phyloP scores from a whole-genome alignment of 2,113 vertebrate species.

The Cichladusa arquata region DNA sequence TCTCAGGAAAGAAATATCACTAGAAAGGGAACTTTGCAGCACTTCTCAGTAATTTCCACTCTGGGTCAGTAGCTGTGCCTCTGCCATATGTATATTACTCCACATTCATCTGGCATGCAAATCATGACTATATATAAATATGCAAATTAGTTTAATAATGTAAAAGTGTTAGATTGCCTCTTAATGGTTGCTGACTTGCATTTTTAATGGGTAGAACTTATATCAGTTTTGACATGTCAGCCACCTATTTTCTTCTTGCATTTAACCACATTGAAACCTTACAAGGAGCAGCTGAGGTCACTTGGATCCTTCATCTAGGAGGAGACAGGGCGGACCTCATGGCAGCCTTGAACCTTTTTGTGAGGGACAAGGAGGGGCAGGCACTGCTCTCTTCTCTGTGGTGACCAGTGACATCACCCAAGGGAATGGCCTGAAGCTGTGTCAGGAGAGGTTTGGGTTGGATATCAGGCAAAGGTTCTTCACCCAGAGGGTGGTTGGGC shows the following conservation, averaged over 20 bases:
- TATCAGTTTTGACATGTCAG: background rate
- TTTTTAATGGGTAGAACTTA: background rate
- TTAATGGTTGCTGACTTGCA: background rate
- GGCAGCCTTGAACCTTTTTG: background rate
- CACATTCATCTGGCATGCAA: background rate
- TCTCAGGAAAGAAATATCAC: background rate
- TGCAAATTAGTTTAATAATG: background rate
- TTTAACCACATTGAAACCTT: background rate
- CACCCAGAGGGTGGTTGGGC: rapidly evolving
- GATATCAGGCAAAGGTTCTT: background rate
- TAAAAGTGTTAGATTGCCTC: background rate
- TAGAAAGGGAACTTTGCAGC: background rate
- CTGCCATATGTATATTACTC: background rate
- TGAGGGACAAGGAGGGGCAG: background rate
- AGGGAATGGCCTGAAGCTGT: rapidly evolving
- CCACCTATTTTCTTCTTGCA: background rate
- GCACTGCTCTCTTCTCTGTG: background rate
- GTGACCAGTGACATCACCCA: rapidly evolving
- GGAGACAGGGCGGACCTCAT: background rate
- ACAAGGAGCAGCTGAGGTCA: background rate
- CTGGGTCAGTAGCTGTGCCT: background rate
- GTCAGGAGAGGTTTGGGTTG: background rate
- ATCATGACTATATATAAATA: background rate
- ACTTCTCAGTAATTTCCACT: background rate
- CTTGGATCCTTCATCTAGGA: background rate